Base-by-base conservation (phyloP, 2,888 invertebrate species). In the Pyrocoelia pectoralis region DNA sequence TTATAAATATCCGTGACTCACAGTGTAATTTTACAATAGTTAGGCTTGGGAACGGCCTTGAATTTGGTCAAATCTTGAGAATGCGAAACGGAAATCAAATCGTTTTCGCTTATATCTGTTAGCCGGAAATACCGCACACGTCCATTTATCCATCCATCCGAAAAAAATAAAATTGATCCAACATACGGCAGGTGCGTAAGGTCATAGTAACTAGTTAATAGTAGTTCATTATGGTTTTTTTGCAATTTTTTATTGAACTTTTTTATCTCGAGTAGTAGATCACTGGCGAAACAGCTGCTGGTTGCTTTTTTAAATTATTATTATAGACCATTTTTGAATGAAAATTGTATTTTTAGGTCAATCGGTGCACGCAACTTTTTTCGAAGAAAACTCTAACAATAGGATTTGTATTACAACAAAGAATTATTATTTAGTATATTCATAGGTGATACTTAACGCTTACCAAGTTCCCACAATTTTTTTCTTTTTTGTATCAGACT, bases 21-120 rank as follows among this genome's bases (percentile, higher is more conserved):
- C 40, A 9, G 33, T 51, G 61, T 49, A 65, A 61, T 65, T 54
- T 51, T 48, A 49, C 54, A 49, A 53, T 58, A 50, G 48, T 40
- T 13, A n/a, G 33, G 46, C 29, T 53, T 57, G 64, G 41, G 65
- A 59, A 59, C 51, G 57, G 29, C 67, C 67, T 67, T 67, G 67
- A 54, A 61, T 51, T 55, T 59, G 55, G 56, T 57, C 58, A 64
- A 60, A 61, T 61, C 61, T 59, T 24, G 29, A 57, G 67, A 61
- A 67, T 67, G 67, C 46, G 58, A 58, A 65, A 59, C 67, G 67
- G 67, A 67, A 67, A 67, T 67, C 65, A 60, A 57, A 52, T 65
- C 60, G 57, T 54, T 65, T 59, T 57, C 53, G 66, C 59, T 56
- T 63, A 48, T 41, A 33, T 46, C 17, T 15, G 8, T 18, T 60